Conservation (phyloP, 2,113 vertebrate species). For the Geococcyx californianus region DNA sequence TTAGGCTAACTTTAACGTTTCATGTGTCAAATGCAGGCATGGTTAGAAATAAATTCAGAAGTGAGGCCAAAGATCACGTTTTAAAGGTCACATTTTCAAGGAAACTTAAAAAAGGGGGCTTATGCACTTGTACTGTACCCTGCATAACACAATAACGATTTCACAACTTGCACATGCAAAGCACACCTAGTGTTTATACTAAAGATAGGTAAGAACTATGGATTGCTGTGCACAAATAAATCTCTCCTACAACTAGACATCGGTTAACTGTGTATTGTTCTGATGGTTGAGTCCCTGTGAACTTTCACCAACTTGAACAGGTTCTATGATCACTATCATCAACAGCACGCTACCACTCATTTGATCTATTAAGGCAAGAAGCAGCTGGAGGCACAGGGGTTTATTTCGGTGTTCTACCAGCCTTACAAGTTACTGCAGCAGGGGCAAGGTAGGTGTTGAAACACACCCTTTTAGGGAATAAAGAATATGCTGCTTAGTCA, state of each 20-base stretch:
- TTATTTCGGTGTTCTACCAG: background rate
- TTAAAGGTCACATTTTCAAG: background rate
- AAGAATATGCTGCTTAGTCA: background rate
- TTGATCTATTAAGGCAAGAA: background rate
- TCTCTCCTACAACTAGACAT: background rate
- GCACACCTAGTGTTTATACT: background rate
- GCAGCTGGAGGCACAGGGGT: background rate
- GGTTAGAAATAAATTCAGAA: background rate
- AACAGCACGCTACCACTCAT: background rate
- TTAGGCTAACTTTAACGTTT: background rate
- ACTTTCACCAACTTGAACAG: rapidly evolving
- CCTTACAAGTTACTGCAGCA: background rate
- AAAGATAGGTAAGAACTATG: background rate
- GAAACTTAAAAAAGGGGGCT: background rate
- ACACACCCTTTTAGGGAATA: background rate
- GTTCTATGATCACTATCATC: too few relatives aligned
- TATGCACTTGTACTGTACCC: background rate
- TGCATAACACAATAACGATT: background rate
- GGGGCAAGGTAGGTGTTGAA: background rate
- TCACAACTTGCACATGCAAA: background rate
- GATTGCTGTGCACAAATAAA: background rate
- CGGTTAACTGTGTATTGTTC: background rate
- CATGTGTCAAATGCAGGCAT: background rate
- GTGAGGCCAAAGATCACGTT: background rate
- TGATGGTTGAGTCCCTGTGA: background rate